These are phyloP conservation scores for Rattus norvegicus DNA, from an alignment of 2,113 vertebrate species.

Conservation along the genomic window GRCr8 NC_086021.1:155112501-155113000, in stretches of 20 bases:
- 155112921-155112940: not conserved
- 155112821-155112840: not conserved
- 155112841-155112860: not conserved
- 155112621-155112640: not conserved
- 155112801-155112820: conserved; percentile 62
- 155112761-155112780: conserved; percentile 47
- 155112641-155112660: not conserved
- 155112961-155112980: not conserved
- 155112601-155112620: not conserved
- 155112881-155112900: not conserved
- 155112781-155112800: not conserved
- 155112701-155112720: not conserved
- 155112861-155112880: no score
- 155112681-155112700: not conserved
- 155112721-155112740: conserved; percentile 36
- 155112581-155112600: not conserved
- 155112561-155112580: not conserved
- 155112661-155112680: not conserved
- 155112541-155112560: not conserved
- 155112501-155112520: not conserved
- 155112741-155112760: conserved; percentile 64
- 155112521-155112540: not conserved
- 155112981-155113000: not conserved
- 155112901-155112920: not conserved
- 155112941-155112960: not conserved